A percentile compares a stretch with the other conserved stretches of the same genome.
Evolutionary conservation across 2,797 vertebrate species (phyloP).

Genomic region (Lateolabrax maculatus): DNA sequence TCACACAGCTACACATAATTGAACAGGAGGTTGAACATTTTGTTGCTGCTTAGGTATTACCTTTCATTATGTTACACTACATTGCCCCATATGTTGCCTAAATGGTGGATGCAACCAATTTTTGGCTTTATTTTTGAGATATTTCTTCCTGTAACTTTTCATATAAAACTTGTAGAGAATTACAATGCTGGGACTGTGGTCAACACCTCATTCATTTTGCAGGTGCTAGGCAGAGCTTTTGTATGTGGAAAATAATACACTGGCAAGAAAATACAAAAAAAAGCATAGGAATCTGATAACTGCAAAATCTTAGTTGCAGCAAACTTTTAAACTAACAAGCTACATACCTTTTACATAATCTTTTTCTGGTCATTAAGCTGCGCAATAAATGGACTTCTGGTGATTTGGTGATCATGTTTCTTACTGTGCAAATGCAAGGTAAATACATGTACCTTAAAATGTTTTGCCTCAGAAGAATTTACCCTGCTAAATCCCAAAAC

Average conservation of each 20-base stretch:
- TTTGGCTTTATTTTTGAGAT: background rate
- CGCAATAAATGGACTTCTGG: background rate
- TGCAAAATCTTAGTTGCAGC: background rate
- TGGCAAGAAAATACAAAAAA: background rate
- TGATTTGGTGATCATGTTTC: background rate
- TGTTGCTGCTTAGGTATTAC: conserved; percentile 4
- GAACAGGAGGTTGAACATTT: conserved; percentile 22
- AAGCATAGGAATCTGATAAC: background rate
- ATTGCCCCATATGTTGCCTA: background rate
- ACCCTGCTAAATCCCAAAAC: background rate
- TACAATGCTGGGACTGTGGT: background rate
- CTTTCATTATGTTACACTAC: conserved; percentile 9
- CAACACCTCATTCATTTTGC: conserved; percentile 11
- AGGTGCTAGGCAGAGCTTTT: background rate
- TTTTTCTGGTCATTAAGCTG: conserved; percentile 1
- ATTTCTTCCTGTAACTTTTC: background rate
- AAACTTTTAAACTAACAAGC: background rate
- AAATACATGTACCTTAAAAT: background rate
- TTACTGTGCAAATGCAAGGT: conserved; percentile 1
- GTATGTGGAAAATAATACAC: background rate
- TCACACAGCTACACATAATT: conserved; percentile 36
- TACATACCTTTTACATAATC: background rate
- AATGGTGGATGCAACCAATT: conserved; percentile 6
- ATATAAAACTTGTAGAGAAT: background rate
- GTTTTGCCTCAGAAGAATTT: background rate